Evolutionary conservation across 2,797 vertebrate genomes (phyloP), one percentile per base, ranked within the genome.

Genomic region (Halcyon leucocephala): DNA sequence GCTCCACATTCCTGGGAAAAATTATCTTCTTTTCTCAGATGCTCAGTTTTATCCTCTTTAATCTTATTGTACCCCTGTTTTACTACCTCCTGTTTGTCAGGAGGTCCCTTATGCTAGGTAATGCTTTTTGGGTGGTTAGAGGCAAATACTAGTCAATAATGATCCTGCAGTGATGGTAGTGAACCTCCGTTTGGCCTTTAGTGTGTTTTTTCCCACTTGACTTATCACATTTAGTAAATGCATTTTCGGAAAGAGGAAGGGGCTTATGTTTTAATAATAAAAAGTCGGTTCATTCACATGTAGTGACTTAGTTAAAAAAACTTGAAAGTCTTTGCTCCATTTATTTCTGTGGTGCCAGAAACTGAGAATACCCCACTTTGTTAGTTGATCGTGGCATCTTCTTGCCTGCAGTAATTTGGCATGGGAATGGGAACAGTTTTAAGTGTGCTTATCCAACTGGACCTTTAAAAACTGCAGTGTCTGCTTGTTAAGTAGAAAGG

Each of bases 301-400:
- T 37, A 77, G 44, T 61, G 81, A 64, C 35, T 86, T 64, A 42
- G 70, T 70, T 60, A 73, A 74, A 65, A 82, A 72, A 62, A 4
- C 14, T 82, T 90, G 58, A 42, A 91, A 74, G 33, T 52, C 49
- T 69, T 93, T 74, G 6, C 26, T 88, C 24, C 11, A 5, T 72
- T 92, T 66, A 12, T 89, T 92, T 60, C 67, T 90, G 17, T 80
- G n/a, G 41, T 91, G 78, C 78, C 64, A 89, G 78, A 67, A 91
- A 62, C 61, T 48, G 64, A 80, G 73, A 90, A 82, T 93, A 60
- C 35, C 35, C 48, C 55, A 52, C 48, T 93, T 79, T 70, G 39
- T 73, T 77, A 74, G 67, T 4, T 60, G 55, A 37, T 60, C 0
- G 0, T 82, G 67, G 65, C 71, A 80, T 82, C 71, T 74, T 89